Base-by-base conservation (phyloP, 2,113 vertebrate species). In the Platichthys flesus region DNA sequence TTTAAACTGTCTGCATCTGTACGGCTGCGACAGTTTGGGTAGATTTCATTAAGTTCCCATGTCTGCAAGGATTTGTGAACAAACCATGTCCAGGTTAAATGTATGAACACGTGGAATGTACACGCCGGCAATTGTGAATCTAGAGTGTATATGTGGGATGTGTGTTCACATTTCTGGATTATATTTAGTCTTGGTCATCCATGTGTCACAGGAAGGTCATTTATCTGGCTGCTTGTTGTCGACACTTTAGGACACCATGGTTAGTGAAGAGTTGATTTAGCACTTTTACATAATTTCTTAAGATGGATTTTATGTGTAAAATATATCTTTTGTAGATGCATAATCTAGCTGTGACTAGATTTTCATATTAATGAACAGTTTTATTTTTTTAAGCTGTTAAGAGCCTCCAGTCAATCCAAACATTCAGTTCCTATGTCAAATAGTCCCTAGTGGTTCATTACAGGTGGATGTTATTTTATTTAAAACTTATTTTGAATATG, bases 301-400 rank as follows among this genome's bases (percentile, higher is more conserved):
- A 63, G 40, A 55, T 2, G 68, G 37, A 62, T 73, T 84, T 71
- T 67, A 74, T 1, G 54, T 37, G 5, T 72, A 12, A 57, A n/a
- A 31, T n/a, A 60, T 21, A 1, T 28, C 4, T 26, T 79, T 72
- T 69, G 51, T 54, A n/a, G 20, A 20, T 51, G 49, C 26, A 31
- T 31, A 31, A 6, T 31, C 15, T 16, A 14, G 5, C 18, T n/a
- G 7, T 20, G 28, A 1, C 28, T 31, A 23, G 21, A 9, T 56
- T 55, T 20, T 54, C 51, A n/a, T 54, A 54, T 54, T 54, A n/a
- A 54, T 54, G 8, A 54, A 54, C 15, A 2, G 2, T 20, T 21
- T n/a, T 2, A 1, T 20, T 21, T 54, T 49, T 54, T 49, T 18
- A 49, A 57, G 13, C 28, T 20, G 0, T 16, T 8, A 23, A 55